Evolutionary conservation across 2,113 vertebrate genomes (phyloP), one percentile per base, ranked within the genome.

Genomic region (Lepus timidus): DNA sequence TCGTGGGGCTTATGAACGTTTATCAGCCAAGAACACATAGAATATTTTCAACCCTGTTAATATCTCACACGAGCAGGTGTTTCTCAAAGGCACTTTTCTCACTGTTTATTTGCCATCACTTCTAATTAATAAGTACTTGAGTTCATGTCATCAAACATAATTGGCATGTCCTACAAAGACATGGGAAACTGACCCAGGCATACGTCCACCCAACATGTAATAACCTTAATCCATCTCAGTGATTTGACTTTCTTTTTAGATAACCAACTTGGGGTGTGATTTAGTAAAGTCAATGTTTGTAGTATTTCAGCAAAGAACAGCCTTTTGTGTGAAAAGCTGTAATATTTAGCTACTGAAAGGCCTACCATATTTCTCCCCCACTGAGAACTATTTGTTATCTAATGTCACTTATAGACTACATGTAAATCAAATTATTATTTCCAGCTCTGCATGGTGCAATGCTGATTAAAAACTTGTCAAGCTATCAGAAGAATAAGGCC

Each of bases 361-460:
- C 80, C 71, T 94, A 81, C 93, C 78, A 64, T 97, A 93, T 94
- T 96, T 97, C 70, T 96, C 44, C 94, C 97, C 95, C 86, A 92
- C 95, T 96, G 97, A 91, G 96, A 95, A 93, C 81, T 96, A 94
- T 97, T 97, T 97, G 90, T 96, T 96, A 97, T 96, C 88, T 96
- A 93, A 95, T 95, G 95, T 96, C 96, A 97, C 93, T 96, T 94
- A 96, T 94, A 96, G 95, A 92, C 94, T 93, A 70, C 93, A 93
- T 96, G 97, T 97, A 97, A 97, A 97, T 97, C 96, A 96, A 92
- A 96, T 97, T 95, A 97, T 97, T 97, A 96, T 96, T 96, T 97
- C 94, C 17, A 1, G 79, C 97, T 92, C 96, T 93, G 82, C 90
- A 96, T 96, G 97, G 90, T 95, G 88, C 94, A 95, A 83, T 88